Conservation (phyloP, 2,797 vertebrate species). For the Pangasius krempfi region DNA sequence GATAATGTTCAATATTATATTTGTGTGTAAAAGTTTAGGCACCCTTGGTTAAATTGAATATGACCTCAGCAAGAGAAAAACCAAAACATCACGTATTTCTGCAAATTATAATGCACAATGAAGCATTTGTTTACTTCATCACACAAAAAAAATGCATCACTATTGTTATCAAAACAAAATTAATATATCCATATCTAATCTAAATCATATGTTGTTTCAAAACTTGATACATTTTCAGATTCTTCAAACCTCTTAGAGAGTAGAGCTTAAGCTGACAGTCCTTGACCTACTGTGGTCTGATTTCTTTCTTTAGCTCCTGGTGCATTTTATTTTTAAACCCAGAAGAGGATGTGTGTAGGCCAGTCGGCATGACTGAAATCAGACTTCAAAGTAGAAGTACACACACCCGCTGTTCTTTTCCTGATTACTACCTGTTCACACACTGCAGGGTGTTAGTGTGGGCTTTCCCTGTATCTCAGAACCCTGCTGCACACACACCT, state of each 20-base stretch:
- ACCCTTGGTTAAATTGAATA: background rate
- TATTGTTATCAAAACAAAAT: background rate
- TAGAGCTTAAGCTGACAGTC: background rate
- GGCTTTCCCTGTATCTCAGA: slow-evolving; percentile 21
- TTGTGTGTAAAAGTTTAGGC: background rate
- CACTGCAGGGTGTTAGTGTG: slow-evolving; percentile 2
- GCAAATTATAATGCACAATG: background rate
- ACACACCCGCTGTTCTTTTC: slow-evolving; percentile 32
- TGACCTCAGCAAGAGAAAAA: background rate
- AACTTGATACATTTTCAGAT: background rate
- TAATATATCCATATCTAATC: background rate
- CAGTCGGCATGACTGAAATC: slow-evolving; percentile 16
- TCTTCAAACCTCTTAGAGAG: background rate
- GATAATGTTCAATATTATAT: background rate
- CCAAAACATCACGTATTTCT: background rate
- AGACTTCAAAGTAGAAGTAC: slow-evolving; percentile 31
- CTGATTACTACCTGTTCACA: slow-evolving; percentile 38
- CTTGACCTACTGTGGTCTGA: background rate
- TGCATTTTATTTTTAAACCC: slow-evolving; percentile 17
- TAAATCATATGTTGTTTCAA: background rate
- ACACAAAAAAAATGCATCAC: background rate
- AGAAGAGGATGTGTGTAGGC: slow-evolving; percentile 2
- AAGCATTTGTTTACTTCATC: background rate
- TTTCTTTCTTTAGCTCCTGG: slow-evolving; percentile 4
- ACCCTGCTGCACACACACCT: slow-evolving; percentile 42